Percentiles rank a stretch among this genome's conserved stretches.
Evolutionary conservation across 2,113 vertebrate genomes (phyloP).

Genomic region (Falco punctatus): DNA sequence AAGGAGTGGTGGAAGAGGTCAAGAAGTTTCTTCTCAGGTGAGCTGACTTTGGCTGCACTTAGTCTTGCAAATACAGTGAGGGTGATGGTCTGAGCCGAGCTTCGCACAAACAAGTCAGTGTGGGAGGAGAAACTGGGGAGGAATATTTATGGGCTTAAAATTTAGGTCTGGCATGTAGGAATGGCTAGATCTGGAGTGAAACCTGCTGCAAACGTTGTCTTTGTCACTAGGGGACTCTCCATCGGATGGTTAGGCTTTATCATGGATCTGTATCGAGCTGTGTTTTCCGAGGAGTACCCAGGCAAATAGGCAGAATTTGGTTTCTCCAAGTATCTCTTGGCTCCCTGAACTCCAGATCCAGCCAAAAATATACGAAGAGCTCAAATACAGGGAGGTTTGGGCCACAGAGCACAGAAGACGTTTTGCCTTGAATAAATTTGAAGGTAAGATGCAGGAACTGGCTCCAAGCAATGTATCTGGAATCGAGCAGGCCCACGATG

Average conservation of each 20-base stretch:
- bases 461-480: background rate
- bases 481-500: background rate
- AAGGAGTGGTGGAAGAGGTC: background rate
- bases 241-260: background rate
- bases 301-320: background rate
- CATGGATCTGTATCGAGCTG: background rate
- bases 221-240: background rate
- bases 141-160: background rate
- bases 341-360: background rate
- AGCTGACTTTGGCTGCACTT: background rate
- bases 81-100: background rate
- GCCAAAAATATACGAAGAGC: background rate
- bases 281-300: background rate
- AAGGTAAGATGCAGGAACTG: background rate
- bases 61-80: background rate
- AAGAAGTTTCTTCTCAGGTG: slow-evolving; percentile 15
- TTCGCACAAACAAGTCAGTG: background rate
- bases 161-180: background rate
- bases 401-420: background rate
- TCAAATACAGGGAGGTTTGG: background rate
- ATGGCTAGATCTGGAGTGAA: background rate
- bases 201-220: background rate
- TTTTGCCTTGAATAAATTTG: background rate
- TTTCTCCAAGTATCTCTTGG: background rate
- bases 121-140: background rate